Base-by-base conservation (phyloP, 2,113 vertebrate genomes). In the Phyllopteryx taeniolatus region DNA sequence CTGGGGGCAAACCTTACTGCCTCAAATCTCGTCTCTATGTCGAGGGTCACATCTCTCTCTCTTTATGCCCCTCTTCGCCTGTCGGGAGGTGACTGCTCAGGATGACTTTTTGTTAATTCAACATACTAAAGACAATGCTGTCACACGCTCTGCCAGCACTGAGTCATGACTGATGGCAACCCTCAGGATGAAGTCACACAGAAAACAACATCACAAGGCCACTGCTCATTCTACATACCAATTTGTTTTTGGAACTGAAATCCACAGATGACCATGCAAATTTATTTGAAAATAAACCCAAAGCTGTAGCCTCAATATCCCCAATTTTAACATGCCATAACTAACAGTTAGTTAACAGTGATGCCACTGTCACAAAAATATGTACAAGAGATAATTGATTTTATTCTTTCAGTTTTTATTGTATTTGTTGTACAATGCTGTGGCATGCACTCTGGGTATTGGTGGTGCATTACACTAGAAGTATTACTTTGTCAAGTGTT, bases 31-130 rank as follows among this genome's bases (percentile, higher is more conserved):
- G 42, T 46, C 72, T 84, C 66, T 72, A 8, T 35, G 67, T 76
- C 22, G 31, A 77, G 60, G 70, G 27, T 85, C 79, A 77, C 81
- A 77, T 72, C 60, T 20, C 60, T 72, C 59, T 56, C 62, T 67
- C 22, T 56, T 35, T 14, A 33, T 80, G 71, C 56, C 65, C 75
- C 47, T 43, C 35, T 47, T 59, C 59, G 46, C 49, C 43, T 71
- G 44, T 71, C 22, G 61, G 8, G 15, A 47, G 78, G 61, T 43
- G 68, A 82, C 68, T 35, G 20, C 2, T 11, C 15, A 70, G 46
- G 43, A 77, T 80, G 67, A 73, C 70, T 75, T 77, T 78, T 73
- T 76, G 71, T 68, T 68, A 68, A 71, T 83, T 77, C 54, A 76
- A 71, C 71, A 77, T 75, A 49, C 20, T 53, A 47, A 44, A 74